These are phyloP conservation scores for Lethenteron reissneri DNA, from an alignment of 2,113 vertebrate genomes.

Conservation along the genomic window DNA sequence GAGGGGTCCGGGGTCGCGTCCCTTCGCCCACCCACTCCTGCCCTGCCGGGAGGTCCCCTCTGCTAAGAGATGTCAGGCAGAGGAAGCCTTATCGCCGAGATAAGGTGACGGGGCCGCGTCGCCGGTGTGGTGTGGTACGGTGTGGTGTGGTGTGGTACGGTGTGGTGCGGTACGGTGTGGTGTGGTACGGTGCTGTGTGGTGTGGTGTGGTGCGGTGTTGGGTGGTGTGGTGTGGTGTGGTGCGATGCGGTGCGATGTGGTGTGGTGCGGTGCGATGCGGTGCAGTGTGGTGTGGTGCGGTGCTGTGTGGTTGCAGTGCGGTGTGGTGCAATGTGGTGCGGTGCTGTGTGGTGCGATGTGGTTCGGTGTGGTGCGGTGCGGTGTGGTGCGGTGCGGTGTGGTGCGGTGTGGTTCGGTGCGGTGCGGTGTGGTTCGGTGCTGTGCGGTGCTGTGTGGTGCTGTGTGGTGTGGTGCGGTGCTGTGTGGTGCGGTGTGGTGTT, in stretches of 20 bases:
- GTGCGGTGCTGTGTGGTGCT: no score
- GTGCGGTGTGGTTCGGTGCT: no score
- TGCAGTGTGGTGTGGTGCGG: not conserved
- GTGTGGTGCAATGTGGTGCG: slow-evolving; percentile 2
- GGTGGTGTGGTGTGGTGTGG: not conserved
- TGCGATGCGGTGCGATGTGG: not conserved
- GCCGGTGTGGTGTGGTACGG: slow-evolving; percentile 9
- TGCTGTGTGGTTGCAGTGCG: not conserved
- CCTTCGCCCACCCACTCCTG: not conserved
- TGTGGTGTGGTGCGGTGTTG: not conserved
- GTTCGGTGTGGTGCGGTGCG: slow-evolving; percentile 10
- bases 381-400: not conserved
- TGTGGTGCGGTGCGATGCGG: not conserved
- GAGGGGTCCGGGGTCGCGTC: no score
- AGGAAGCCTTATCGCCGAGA: slow-evolving; percentile 19
- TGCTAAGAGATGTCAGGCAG: not conserved
- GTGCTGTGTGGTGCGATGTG: not conserved
- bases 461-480: no score
- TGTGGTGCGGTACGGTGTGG: not conserved
- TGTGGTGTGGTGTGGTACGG: not conserved
- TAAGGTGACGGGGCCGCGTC: slow-evolving; percentile 19
- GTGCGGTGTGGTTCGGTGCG: not conserved
- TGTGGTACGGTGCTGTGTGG: no score
- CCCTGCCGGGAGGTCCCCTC: no score
- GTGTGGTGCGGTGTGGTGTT: no score